These are phyloP conservation scores for Sander vitreus DNA, from an alignment of 2,113 vertebrate species.

Conservation along the genomic window DNA sequence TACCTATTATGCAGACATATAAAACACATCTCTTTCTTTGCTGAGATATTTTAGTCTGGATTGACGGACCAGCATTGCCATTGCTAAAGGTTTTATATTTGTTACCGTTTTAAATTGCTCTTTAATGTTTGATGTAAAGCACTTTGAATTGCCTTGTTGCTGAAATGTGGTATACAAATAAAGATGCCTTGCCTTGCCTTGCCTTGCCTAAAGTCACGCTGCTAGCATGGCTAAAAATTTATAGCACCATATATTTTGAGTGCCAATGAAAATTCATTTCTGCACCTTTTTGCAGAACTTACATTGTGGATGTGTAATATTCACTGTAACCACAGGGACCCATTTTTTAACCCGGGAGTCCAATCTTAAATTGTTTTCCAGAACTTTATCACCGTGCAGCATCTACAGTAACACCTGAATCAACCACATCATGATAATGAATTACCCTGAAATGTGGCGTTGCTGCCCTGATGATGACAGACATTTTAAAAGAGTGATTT, in stretches of 20 bases:
- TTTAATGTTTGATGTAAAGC: no score
- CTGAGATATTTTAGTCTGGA: not conserved
- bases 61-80: not conserved
- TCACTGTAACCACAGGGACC: slow-evolving; percentile 10
- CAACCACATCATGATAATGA: slow-evolving; percentile 33
- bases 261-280: not conserved
- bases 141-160: no score
- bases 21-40: not conserved
- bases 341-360: slow-evolving; percentile 9
- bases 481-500: slow-evolving; percentile 32
- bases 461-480: slow-evolving; percentile 16
- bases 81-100: no score
- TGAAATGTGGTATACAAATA: no score
- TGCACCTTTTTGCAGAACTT: not conserved
- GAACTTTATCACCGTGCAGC: slow-evolving; percentile 3
- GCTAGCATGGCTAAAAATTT: not conserved
- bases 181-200: no score
- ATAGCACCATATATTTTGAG: not conserved
- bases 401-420: slow-evolving; percentile 57
- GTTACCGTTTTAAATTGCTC: no score
- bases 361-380: slow-evolving; percentile 38
- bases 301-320: slow-evolving; percentile 13
- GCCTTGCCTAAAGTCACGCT: not conserved
- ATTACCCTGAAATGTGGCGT: slow-evolving; percentile 11
- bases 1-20: not conserved